Evolutionary conservation across 2,113 vertebrate genomes (phyloP).

Genomic region (Lichenostomus cassidix): DNA sequence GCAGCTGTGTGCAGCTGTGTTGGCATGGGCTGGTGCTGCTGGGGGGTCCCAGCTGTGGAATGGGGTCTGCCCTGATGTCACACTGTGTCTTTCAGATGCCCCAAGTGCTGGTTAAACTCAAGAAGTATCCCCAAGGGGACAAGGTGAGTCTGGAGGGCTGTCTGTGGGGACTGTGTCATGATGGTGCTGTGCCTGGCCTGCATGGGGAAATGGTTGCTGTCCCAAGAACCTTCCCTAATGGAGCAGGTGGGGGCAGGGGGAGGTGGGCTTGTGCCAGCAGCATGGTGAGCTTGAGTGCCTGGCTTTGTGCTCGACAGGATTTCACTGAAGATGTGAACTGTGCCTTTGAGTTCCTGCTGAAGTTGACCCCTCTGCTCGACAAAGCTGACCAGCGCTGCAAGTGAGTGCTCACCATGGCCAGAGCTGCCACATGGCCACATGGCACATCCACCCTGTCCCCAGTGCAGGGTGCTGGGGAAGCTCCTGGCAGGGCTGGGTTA

Average conservation of each 20-base stretch:
- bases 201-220: accelerated
- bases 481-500: neutral
- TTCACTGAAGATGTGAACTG: constrained; percentile 93
- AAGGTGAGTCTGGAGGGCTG: constrained; percentile 72
- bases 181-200: neutral
- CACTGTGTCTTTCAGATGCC: constrained; percentile 81
- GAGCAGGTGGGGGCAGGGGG: neutral
- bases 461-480: neutral
- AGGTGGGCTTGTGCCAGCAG: neutral
- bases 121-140: constrained; percentile 91
- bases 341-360: constrained; percentile 92
- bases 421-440: neutral
- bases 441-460: neutral
- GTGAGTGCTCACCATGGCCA: constrained; percentile 52
- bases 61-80: neutral
- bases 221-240: neutral
- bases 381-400: constrained; percentile 98
- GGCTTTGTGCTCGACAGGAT: constrained; percentile 74
- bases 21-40: neutral
- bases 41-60: neutral
- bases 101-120: constrained; percentile 92
- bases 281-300: neutral
- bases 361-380: constrained; percentile 92
- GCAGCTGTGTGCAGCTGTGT: neutral
- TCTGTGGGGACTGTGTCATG: accelerated